Conservation (phyloP, 1,140 invertebrate species). For the Mamestra configurata region DNA sequence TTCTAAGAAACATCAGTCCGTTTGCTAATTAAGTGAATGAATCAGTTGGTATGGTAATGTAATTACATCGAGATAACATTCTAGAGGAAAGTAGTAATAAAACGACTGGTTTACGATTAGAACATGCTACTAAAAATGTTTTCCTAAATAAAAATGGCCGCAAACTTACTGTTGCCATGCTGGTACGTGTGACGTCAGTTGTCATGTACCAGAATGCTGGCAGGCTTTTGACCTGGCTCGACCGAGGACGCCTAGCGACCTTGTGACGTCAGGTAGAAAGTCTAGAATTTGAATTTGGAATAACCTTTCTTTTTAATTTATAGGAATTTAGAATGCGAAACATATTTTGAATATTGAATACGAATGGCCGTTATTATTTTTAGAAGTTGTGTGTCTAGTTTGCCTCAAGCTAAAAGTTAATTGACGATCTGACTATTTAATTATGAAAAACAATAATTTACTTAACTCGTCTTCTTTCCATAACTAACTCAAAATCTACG, state of each 20-base stretch:
- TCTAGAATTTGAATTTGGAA: constrained; percentile 30
- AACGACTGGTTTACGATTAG: constrained; percentile 21
- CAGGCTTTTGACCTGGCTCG: constrained; percentile 14
- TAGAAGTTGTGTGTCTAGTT: too few relatives aligned
- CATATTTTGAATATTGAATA: constrained; percentile 8
- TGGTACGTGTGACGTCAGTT: not conserved
- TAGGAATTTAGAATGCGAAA: not conserved
- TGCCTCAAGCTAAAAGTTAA: constrained; percentile 12
- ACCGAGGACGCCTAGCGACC: constrained; percentile 34
- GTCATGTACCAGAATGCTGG: not conserved
- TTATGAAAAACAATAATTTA: constrained; percentile 42
- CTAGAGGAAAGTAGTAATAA: constrained; percentile 46
- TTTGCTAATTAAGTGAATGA: constrained; percentile 47
- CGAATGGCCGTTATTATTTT: too few relatives aligned
- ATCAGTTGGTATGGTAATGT: constrained; percentile 49
- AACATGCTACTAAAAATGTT: constrained; percentile 13
- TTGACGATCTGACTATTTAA: constrained; percentile 31
- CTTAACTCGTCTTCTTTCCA: not conserved
- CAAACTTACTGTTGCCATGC: constrained; percentile 24
- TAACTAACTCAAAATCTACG: constrained; percentile 16
- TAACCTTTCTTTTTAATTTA: constrained; percentile 26
- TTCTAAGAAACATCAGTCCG: constrained; percentile 26
- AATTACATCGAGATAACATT: constrained; percentile 48
- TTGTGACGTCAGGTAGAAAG: constrained; percentile 43
- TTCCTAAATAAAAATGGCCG: constrained; percentile 13